Conservation (phyloP, 2,797 vertebrate species). For the Triplophysa bombifrons region DNA sequence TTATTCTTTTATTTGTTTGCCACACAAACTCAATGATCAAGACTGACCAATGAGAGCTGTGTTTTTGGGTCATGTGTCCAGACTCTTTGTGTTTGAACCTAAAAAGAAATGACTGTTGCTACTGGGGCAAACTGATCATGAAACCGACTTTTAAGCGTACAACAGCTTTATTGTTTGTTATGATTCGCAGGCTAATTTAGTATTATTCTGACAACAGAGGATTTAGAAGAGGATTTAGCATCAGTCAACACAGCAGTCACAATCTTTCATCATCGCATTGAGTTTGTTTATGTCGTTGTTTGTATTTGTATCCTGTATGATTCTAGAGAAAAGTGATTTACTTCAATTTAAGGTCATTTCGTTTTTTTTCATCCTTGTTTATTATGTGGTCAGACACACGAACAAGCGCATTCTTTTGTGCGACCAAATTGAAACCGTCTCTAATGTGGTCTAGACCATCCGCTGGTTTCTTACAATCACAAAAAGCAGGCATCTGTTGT, state of each 20-base stretch:
- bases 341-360: neutral
- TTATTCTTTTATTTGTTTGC: neutral
- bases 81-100: neutral
- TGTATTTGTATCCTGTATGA: neutral
- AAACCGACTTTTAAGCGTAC: no score
- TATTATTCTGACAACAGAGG: no score
- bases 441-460: slow-evolving; percentile 13
- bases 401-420: slow-evolving; percentile 43
- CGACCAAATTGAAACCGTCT: slow-evolving; percentile 15
- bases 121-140: no score
- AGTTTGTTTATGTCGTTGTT: slow-evolving; percentile 23
- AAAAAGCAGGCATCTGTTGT: neutral
- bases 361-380: neutral
- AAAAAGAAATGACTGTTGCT: neutral
- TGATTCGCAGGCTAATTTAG: no score
- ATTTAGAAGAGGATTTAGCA: no score
- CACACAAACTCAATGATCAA: neutral
- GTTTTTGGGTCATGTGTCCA: neutral
- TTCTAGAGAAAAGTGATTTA: slow-evolving; percentile 9
- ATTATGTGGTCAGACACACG: slow-evolving; percentile 28
- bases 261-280: neutral
- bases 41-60: neutral
- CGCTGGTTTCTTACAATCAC: slow-evolving; percentile 5
- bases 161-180: no score
- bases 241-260: no score